phyloP scores from a whole-genome alignment of 35 echinoderm and acorn worm genomes.

The Patiria miniata region DNA sequence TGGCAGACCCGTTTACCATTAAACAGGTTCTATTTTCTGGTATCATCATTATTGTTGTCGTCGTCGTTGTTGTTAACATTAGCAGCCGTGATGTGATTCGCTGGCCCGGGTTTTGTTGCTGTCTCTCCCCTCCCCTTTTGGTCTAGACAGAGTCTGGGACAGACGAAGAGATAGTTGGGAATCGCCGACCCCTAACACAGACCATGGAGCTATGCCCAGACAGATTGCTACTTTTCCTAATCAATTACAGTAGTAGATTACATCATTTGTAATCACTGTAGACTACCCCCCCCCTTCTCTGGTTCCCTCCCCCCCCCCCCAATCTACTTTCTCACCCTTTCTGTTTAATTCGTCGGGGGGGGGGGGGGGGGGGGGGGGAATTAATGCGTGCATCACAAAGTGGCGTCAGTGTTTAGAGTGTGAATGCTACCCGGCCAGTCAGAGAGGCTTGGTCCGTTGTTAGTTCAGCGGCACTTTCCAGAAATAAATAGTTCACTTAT shows the following conservation, averaged over 20 bases:
- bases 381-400: conserved; percentile 28
- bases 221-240: neutral
- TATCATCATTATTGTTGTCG: too few species aligned
- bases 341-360: neutral
- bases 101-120: too few species aligned
- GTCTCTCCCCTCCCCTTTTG: too few species aligned
- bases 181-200: too few species aligned
- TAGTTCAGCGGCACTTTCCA: conserved; percentile 10
- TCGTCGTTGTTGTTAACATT: too few species aligned
- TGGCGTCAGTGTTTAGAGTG: conserved; percentile 17
- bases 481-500: conserved; percentile 32
- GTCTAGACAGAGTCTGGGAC: too few species aligned
- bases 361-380: neutral
- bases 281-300: neutral
- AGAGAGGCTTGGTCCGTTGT: neutral
- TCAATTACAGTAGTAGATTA: conserved; percentile 14
- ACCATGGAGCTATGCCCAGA: too few species aligned
- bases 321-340: neutral
- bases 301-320: neutral
- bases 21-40: too few species aligned
- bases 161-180: too few species aligned
- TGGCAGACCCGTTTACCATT: too few species aligned
- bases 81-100: too few species aligned
- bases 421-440: conserved; percentile 4
- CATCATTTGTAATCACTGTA: conserved; percentile 7